phyloP scores from a whole-genome alignment of 2,797 vertebrate species.

The Oceanodroma leucorhoa region DNA sequence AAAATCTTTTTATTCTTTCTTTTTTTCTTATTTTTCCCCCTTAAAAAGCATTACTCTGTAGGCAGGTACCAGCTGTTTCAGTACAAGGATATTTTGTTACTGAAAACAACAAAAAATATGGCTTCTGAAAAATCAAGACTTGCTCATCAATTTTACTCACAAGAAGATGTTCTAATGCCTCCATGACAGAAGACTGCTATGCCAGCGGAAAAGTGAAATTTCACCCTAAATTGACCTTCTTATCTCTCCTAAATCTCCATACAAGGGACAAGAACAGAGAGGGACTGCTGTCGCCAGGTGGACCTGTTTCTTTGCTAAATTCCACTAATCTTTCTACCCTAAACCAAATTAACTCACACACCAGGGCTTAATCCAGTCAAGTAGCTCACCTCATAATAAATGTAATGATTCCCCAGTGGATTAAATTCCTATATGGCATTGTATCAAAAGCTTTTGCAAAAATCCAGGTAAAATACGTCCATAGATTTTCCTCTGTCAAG shows the following conservation, averaged over 20 bases:
- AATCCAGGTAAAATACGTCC: constrained; percentile 54
- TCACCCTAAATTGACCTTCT: background rate
- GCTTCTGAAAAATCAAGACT: background rate
- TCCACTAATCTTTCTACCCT: background rate
- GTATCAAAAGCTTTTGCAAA: constrained; percentile 45
- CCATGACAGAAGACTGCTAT: background rate
- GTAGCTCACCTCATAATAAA: background rate
- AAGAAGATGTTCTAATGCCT: background rate
- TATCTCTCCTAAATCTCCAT: background rate
- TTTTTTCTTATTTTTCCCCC: fast-evolving
- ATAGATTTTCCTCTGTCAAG: constrained; percentile 17
- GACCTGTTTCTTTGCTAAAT: background rate
- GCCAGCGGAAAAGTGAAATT: background rate
- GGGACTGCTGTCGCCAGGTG: background rate
- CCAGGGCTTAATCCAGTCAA: constrained; percentile 1
- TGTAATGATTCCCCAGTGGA: constrained; percentile 35
- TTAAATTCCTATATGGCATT: constrained; percentile 10
- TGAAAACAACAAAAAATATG: background rate
- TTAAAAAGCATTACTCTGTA: background rate
- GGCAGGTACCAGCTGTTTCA: background rate
- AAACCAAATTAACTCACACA: background rate
- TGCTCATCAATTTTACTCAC: background rate
- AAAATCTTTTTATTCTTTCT: background rate
- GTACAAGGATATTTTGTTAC: background rate
- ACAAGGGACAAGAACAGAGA: background rate